Evolutionary conservation across 1,140 invertebrate genomes (phyloP), one percentile per base, ranked within the genome.

Genomic region (Bacillus rossius): DNA sequence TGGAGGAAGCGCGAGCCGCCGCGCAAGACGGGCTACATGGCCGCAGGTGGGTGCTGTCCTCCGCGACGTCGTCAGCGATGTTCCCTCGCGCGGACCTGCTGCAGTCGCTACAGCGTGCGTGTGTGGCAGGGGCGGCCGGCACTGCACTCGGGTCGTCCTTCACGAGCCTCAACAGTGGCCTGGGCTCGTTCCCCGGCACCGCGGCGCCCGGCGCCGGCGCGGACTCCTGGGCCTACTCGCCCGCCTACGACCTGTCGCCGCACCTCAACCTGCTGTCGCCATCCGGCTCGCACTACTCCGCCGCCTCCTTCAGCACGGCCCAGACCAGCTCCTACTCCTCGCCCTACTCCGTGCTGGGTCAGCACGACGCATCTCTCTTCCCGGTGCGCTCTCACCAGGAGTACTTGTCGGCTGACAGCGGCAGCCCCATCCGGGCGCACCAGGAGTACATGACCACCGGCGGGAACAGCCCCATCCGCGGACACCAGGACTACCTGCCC

Each of bases 1-100:
- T 99, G 96, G 96, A 81, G 96, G 16, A 99, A 98, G 74, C 86
- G 94, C 4, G 96, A 99, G 75, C 97, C 97, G 13, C 96, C 95
- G 0, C 85, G 97, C 59, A 96, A 96, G 74, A 92, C 88, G 0
- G 88, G 89, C 3, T 89, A 89, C 67, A 84, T 88, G 50, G 80
- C 81, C 67, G 75, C 78, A 5, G 84, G 84, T 58, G 50, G 63
- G 61, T 58, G 37, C 20, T 17, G 20, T 22, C n/a, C n/a, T n/a
- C n/a, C n/a, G n/a, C n/a, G n/a, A n/a, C n/a, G n/a, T n/a, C n/a
- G n/a, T n/a, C n/a, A n/a, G n/a, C n/a, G n/a, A n/a, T n/a, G n/a
- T n/a, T n/a, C n/a, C n/a, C n/a, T n/a, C n/a, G n/a, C n/a, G n/a
- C n/a, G n/a, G n/a, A n/a, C n/a, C n/a, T n/a, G n/a, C n/a, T n/a